Base-by-base conservation (phyloP, 2,888 invertebrate species). In the Sipha maydis region DNA sequence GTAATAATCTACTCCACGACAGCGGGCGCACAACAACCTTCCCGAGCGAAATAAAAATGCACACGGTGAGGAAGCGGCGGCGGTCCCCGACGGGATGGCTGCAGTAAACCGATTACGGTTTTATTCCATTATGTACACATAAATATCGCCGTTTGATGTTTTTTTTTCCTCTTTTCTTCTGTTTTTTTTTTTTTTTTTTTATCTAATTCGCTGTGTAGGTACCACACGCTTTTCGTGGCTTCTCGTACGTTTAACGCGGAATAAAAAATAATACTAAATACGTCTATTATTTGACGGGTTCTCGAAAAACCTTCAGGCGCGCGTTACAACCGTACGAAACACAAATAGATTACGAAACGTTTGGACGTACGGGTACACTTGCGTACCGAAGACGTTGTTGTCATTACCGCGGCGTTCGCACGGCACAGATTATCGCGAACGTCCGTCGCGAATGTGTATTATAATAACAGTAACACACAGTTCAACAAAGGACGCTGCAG, bases 31-130 rank as follows among this genome's bases (percentile, higher is more conserved):
- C 56, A 21, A 21, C 48, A 54, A 31, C 54, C 78, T 54, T 54
- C 41, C 34, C 28, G 78, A 54, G 31, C 5, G 78, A 54, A 78
- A 54, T 41, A 54, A 78, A 34, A 78, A 54, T 54, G 31, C 54
- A 78, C 54, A 17, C 77, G 28, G 48, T 2, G 3, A n/a, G n/a
- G n/a, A n/a, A n/a, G 25, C 54, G 31, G 31, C 48, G 48, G 48
- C 48, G 25, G 61, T 21, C 56, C 54, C 54, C 67, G 80, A 61
- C 67, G 67, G n/a, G 67, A 80, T 34, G 28, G 28, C 38, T 41
- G 34, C 31, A n/a, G n/a, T 82, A 67, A 67, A 82, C 80, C 38
- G 80, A 67, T 82, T 69, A 82, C 67, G 80, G 41, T 41, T 82
- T 67, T 38, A 69, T 69, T 34, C 28, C 69, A 28, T 80, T 67